Evolutionary conservation across 2,797 vertebrate species (phyloP).

Genomic region (Etheostoma nigrum): DNA sequence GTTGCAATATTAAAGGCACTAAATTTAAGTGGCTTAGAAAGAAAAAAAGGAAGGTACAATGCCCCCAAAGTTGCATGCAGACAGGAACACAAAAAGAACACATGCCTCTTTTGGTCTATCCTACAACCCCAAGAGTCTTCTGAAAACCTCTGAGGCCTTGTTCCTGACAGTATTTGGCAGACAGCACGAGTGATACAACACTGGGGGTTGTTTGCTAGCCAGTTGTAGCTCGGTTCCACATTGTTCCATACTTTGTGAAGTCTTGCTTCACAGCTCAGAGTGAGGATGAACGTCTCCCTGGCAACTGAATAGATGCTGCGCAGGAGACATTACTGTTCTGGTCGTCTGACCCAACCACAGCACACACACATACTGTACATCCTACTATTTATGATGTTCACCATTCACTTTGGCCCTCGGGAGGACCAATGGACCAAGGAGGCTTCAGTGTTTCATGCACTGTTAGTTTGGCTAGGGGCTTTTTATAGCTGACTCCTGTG

Average conservation of each 20-base stretch:
- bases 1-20: conserved; percentile 2
- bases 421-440: conserved; percentile 69
- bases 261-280: conserved; percentile 62
- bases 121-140: conserved; percentile 36
- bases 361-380: conserved; percentile 5
- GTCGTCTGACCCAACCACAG: conserved; percentile 17
- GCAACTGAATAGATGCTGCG: conserved; percentile 71
- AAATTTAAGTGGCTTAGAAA: conserved; percentile 22
- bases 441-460: conserved; percentile 80
- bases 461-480: conserved; percentile 72
- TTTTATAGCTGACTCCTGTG: conserved; percentile 67
- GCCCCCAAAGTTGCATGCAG: conserved; percentile 20
- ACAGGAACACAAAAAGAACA: conserved; percentile 28
- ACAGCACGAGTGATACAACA: conserved; percentile 34
- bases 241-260: conserved; percentile 68
- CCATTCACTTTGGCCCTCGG: conserved; percentile 64
- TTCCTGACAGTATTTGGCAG: conserved; percentile 60
- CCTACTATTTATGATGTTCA: conserved; percentile 61
- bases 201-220: conserved; percentile 55
- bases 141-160: conserved; percentile 39
- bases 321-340: conserved; percentile 46
- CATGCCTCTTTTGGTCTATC: conserved; percentile 30
- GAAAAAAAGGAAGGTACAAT: conserved; percentile 26
- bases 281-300: conserved; percentile 62
- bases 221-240: conserved; percentile 59